Conservation (phyloP, 1,140 invertebrate genomes). For the Belonocnema kinseyi region DNA sequence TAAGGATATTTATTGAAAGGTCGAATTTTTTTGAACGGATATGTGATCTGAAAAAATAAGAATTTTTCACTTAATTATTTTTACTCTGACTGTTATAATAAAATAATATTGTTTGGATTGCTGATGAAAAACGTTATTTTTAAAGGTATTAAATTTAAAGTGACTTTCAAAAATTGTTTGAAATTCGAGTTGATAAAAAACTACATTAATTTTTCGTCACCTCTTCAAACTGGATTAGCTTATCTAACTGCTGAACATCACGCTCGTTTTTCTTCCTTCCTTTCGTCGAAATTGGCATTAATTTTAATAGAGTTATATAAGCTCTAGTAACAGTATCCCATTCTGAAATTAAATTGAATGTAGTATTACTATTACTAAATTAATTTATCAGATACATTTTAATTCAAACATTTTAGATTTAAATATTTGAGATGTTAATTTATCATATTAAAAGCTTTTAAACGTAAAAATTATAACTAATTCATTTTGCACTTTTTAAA, state of each 20-base stretch:
- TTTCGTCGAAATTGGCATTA: slow-evolving; percentile 40
- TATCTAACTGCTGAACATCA: slow-evolving; percentile 16
- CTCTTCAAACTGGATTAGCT: slow-evolving; percentile 35
- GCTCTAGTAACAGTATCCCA: slow-evolving; percentile 39
- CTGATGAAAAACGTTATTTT: too few species aligned
- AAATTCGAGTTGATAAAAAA: too few species aligned
- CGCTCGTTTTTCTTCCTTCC: slow-evolving; percentile 33
- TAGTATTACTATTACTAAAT: neutral
- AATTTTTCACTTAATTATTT: neutral
- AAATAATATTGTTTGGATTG: too few species aligned
- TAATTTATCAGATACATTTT: too few species aligned
- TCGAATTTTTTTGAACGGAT: neutral
- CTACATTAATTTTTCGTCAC: slow-evolving; percentile 14
- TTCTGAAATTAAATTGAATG: slow-evolving; percentile 30
- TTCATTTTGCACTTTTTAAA: too few species aligned
- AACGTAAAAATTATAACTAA: too few species aligned
- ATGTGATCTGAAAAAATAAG: neutral
- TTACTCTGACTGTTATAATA: too few species aligned
- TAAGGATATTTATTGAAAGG: slow-evolving; percentile 10
- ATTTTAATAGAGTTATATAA: slow-evolving; percentile 37
- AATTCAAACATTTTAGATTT: too few species aligned
- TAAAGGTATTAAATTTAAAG: too few species aligned
- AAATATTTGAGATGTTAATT: too few species aligned
- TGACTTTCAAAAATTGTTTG: too few species aligned
- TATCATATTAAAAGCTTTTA: too few species aligned